Conservation (phyloP, 92 coral and sea anemone genomes). For the Chrysogorgia sp. region DNA sequence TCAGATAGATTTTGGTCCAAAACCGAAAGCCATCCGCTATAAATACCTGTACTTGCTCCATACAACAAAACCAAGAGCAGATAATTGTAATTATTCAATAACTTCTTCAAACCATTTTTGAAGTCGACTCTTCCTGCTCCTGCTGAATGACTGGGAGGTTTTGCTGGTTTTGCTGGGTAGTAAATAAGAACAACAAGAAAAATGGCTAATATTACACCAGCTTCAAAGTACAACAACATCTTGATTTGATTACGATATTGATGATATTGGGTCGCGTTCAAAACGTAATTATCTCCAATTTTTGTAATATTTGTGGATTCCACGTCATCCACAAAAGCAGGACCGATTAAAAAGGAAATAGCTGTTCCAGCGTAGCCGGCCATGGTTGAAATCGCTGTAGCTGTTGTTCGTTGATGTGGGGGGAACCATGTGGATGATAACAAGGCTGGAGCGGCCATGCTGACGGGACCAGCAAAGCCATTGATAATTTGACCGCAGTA, state of each 20-base stretch:
- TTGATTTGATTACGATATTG: constrained; percentile 65
- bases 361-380: constrained; percentile 96
- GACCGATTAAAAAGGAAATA: constrained; percentile 82
- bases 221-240: constrained; percentile 79
- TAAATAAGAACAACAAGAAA: constrained; percentile 70
- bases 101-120: constrained; percentile 68
- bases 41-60: constrained; percentile 87
- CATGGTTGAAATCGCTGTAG: constrained; percentile 87
- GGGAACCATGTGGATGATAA: constrained; percentile 99
- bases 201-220: constrained; percentile 67
- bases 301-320: constrained; percentile 19
- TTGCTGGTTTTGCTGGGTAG: constrained; percentile 80
- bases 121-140: constrained; percentile 93
- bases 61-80: constrained; percentile 81
- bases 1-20: constrained; percentile 78
- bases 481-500: constrained; percentile 88
- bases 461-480: constrained; percentile 93
- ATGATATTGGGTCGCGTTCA: constrained; percentile 58
- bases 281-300: constrained; percentile 44
- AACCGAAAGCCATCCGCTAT: constrained; percentile 94
- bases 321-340: constrained; percentile 80
- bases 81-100: constrained; percentile 75
- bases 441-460: constrained; percentile 95
- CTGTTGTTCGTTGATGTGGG: constrained; percentile 93
- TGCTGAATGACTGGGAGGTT: constrained; percentile 93